Conservation (phyloP, 2,797 vertebrate genomes). For the Sphenodon punctatus region DNA sequence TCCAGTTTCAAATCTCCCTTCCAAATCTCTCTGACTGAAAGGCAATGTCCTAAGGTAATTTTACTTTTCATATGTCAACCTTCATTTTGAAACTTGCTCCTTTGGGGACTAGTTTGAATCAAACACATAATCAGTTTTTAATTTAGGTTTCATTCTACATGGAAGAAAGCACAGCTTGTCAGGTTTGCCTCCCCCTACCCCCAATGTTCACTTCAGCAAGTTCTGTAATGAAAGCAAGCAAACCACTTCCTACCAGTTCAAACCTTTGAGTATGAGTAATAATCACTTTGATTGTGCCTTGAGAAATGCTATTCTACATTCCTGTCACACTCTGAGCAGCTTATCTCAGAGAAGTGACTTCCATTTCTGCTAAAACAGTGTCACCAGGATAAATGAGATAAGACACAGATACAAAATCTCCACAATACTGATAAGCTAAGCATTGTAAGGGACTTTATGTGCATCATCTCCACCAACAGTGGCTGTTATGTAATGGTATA, state of each 20-base stretch:
- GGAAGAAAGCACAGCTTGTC: background rate
- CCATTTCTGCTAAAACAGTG: background rate
- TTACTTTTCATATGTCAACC: background rate
- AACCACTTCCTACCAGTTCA: background rate
- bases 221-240: background rate
- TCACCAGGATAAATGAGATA: background rate
- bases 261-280: background rate
- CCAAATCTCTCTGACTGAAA: background rate
- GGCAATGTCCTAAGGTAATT: background rate
- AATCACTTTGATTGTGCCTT: background rate
- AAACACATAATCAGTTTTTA: background rate
- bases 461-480: too few species aligned
- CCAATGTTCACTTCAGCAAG: too few species aligned
- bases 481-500: too few species aligned
- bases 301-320: background rate
- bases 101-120: background rate
- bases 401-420: background rate
- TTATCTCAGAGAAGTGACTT: background rate
- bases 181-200: too few species aligned
- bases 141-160: background rate
- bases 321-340: background rate
- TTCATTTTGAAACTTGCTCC: background rate
- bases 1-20: too few species aligned
- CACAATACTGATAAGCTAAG: background rate
- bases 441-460: too few species aligned